Evolutionary conservation across 2,797 vertebrate genomes (phyloP), one percentile per base, ranked within the genome.

Genomic region (Rousettus madagascariensis): DNA sequence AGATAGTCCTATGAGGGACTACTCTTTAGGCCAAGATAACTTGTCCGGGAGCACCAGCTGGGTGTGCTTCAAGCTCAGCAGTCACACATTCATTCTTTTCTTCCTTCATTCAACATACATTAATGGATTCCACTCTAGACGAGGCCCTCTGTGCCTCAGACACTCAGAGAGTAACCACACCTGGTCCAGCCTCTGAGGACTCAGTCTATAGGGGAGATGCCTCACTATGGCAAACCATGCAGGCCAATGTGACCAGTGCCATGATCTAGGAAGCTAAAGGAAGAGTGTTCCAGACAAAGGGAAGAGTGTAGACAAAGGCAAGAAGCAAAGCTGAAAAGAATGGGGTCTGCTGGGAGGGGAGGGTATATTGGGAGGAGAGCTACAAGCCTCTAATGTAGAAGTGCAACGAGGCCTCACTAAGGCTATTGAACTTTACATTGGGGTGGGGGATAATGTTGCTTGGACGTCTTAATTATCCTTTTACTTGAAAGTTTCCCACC

Each of bases 221-320:
- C 66, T 12, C 1, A 28, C 43, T 11, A 55, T 5, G 12, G 77
- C 10, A 33, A 74, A 17, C 24, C 6, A 12, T 2, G 11, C 17
- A 1, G 9, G 5, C 12, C 7, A 8, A 0, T 0, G 2, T 24
- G 65, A 46, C 49, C 59, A 22, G 46, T 1, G 61, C n/a, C 2
- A 2, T 24, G 74, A 36, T 53, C 41, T 1, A 3, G 55, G 6
- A 28, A 57, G 51, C 46, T 49, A 7, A 13, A 4, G 72, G 71
- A 79, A 22, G 49, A 33, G 46, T 43, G 36, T 28, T 59, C n/a
- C 49, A 59, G 46, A 38, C 49, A 26, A 53, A 88, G 41, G 89
- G 43, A 49, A 41, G 30, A 66, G 86, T 68, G 12, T 2, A 10
- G 49, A 11, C 3, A 53, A 41, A 59, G 46, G 22, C 30, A 6